These are phyloP conservation scores for Trichopria drosophilae DNA, from an alignment of 2,888 invertebrate genomes.

Conservation along the genomic window DNA sequence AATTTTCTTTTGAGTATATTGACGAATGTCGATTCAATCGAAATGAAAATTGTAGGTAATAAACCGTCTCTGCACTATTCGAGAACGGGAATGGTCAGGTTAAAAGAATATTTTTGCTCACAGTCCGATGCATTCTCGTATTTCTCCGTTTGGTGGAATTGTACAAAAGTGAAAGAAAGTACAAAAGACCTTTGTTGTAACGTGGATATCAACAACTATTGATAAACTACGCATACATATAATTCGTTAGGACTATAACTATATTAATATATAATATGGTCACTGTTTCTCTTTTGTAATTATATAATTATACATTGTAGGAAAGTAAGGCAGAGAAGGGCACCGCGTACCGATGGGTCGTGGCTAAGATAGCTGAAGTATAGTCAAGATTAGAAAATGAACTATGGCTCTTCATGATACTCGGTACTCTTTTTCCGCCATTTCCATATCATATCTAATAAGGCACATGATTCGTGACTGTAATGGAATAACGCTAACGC, in stretches of 20 bases:
- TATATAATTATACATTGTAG: conserved; percentile 25
- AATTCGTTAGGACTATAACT: conserved; percentile 26
- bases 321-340: conserved; percentile 18
- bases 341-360: not conserved
- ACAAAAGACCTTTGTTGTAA: conserved; percentile 27
- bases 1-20: too few species aligned
- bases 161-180: conserved; percentile 34
- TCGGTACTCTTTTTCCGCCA: conserved; percentile 27
- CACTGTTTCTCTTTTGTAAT: conserved; percentile 31
- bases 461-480: conserved; percentile 42
- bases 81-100: conserved; percentile 18
- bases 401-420: conserved; percentile 12
- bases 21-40: too few species aligned
- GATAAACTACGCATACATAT: conserved; percentile 34
- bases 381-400: not conserved
- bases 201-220: conserved; percentile 21
- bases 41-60: not conserved
- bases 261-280: conserved; percentile 29
- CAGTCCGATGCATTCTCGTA: conserved; percentile 24
- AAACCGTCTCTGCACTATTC: conserved; percentile 4
- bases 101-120: conserved; percentile 15
- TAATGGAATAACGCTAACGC: conserved; percentile 27
- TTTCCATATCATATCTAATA: conserved; percentile 35
- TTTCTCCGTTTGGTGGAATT: conserved; percentile 11
- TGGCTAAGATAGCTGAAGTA: not conserved